Percentiles rank a stretch among this genome's conserved stretches.
Conservation (phyloP, 2,888 invertebrate species). For the Apodemia zela region DNA sequence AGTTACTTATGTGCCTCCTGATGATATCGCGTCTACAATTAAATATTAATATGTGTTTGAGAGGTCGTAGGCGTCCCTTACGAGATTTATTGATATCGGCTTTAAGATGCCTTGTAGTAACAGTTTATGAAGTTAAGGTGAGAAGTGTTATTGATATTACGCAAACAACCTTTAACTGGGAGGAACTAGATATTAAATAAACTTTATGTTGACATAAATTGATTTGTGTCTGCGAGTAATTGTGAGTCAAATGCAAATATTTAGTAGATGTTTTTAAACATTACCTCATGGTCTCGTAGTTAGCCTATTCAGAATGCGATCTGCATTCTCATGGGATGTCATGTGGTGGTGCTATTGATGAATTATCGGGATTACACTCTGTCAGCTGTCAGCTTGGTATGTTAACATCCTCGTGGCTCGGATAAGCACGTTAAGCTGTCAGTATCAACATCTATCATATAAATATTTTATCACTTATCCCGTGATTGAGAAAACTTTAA, state of each 20-base stretch:
- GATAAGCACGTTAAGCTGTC: too few species aligned
- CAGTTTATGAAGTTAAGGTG: slow-evolving; percentile 49
- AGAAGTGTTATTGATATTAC: slow-evolving; percentile 42
- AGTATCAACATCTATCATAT: too few species aligned
- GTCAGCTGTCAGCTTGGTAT: too few species aligned
- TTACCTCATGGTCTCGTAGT: too few species aligned
- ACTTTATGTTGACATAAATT: background rate
- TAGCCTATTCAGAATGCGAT: too few species aligned
- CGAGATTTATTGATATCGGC: slow-evolving; percentile 54
- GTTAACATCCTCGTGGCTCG: too few species aligned
- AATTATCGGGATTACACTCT: too few species aligned
- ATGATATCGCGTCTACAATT: slow-evolving; percentile 77
- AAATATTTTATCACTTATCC: too few species aligned
- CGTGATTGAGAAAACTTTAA: too few species aligned
- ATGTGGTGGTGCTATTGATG: too few species aligned
- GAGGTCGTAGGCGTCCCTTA: slow-evolving; percentile 53
- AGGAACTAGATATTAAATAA: slow-evolving; percentile 4
- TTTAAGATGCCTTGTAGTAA: slow-evolving; percentile 43
- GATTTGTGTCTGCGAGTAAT: background rate
- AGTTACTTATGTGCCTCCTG: slow-evolving; percentile 69
- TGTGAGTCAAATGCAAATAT: background rate
- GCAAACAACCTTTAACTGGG: slow-evolving; percentile 16
- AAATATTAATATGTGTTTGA: slow-evolving; percentile 74
- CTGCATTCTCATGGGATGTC: too few species aligned
- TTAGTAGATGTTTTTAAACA: background rate